Conservation (phyloP, 2,797 vertebrate species). For the Dipus sagitta region DNA sequence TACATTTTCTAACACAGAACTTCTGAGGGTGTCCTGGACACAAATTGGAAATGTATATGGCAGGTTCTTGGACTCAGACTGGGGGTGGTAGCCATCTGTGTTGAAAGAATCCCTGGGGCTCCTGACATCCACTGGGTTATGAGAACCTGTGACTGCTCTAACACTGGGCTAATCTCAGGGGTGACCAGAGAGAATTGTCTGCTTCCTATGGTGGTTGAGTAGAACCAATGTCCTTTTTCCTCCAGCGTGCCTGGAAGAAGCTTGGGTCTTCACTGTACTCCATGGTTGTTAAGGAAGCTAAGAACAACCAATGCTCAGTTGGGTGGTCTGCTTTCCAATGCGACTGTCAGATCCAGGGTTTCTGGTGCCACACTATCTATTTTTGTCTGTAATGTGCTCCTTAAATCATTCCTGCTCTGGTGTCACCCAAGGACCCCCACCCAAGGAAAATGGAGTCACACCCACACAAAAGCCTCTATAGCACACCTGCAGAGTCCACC, state of each 20-base stretch:
- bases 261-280: conserved; percentile 49
- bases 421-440: background rate
- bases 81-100: background rate
- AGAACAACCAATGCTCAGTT: conserved; percentile 51
- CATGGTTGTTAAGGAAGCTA: conserved; percentile 60
- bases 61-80: background rate
- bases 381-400: conserved; percentile 23
- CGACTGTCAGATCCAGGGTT: background rate
- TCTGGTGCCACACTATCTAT: conserved; percentile 29
- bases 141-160: background rate
- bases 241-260: conserved; percentile 44
- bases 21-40: background rate
- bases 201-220: conserved; percentile 49
- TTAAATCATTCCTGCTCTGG: background rate
- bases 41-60: background rate
- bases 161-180: background rate
- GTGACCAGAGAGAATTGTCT: conserved; percentile 34
- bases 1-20: background rate
- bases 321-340: conserved; percentile 33
- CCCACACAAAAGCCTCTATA: rapidly evolving
- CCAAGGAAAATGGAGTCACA: background rate
- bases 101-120: background rate
- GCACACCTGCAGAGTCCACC: background rate
- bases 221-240: conserved; percentile 70
- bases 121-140: background rate